Conservation (phyloP, 2,888 invertebrate genomes). For the Cataglyphis rosenhaueri region DNA sequence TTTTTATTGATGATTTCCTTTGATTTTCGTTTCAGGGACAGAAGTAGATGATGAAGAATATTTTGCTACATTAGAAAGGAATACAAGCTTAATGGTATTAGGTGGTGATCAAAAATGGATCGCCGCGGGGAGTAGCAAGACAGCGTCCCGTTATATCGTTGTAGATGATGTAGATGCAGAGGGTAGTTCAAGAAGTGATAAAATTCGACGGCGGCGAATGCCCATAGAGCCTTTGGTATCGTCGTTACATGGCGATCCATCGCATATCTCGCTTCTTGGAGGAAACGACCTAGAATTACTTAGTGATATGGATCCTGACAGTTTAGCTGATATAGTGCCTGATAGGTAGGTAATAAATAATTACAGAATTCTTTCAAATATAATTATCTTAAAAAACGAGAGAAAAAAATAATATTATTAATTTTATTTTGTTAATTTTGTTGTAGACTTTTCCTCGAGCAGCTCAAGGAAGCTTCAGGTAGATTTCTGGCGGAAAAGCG, state of each 20-base stretch:
- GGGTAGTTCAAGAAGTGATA: slow-evolving; percentile 72
- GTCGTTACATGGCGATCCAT: slow-evolving; percentile 88
- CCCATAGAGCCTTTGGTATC: slow-evolving; percentile 81
- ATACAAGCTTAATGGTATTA: slow-evolving; percentile 94
- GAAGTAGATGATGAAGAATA: slow-evolving; percentile 98
- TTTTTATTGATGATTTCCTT: not conserved
- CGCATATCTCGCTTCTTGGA: slow-evolving; percentile 93
- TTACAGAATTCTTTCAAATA: not conserved
- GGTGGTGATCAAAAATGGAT: slow-evolving; percentile 92
- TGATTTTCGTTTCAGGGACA: slow-evolving; percentile 87
- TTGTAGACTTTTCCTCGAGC: slow-evolving; percentile 90
- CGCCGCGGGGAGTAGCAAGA: slow-evolving; percentile 81
- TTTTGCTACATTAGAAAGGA: slow-evolving; percentile 95
- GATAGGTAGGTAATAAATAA: slow-evolving; percentile 87
- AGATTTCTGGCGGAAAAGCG: slow-evolving; percentile 93
- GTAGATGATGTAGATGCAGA: slow-evolving; percentile 82
- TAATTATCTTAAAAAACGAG: not conserved
- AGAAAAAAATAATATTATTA: not conserved
- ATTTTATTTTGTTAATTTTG: slow-evolving; percentile 18
- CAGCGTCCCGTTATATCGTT: slow-evolving; percentile 81
- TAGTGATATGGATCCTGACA: slow-evolving; percentile 96
- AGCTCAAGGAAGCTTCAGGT: slow-evolving; percentile 94
- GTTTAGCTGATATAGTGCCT: slow-evolving; percentile 92
- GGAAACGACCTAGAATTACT: slow-evolving; percentile 94
- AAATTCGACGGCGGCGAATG: slow-evolving; percentile 74